Base-by-base conservation (phyloP, 2,888 invertebrate genomes). In the Hyalella azteca region DNA sequence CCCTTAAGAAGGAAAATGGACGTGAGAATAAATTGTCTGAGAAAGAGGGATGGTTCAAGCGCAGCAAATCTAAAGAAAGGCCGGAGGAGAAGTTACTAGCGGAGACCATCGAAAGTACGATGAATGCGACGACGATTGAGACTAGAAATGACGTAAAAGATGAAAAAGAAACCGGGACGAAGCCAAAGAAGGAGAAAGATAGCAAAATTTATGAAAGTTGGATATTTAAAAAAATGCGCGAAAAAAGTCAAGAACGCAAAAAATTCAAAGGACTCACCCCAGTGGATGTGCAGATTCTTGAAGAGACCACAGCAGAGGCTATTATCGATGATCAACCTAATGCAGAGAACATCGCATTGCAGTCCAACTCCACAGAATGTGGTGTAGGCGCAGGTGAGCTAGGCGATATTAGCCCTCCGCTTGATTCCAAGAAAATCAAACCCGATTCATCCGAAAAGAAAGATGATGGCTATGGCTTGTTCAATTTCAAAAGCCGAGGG, bases 11-110 rank as follows among this genome's bases (percentile, higher is more conserved):
- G 26, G 75, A 75, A 39, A 29, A 5, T 22, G 45, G 26, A 26
- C 26, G 36, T 9, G 75, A 75, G 3, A 22, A 5, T 2, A 75
- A 41, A 39, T 0, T 75, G 29, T 11, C 40, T 5, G 84, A 84
- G 26, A 77, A 81, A 59, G 81, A 83, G 45, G 81, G 81, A 49
- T 84, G 84, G 84, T 84, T 81, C 60, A 78, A 79, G 77, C 36
- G 84, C 66, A 81, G 82, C 36, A 77, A 79, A 15, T 80, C 81
- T 15, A 82, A 78, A 54, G 84, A 84, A 54, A 82, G 82, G 73
- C 77, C 73, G 79, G 77, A 49, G 78, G 78, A 22, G 78, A 81
- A 29, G 81, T 73, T 19, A 26, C 77, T 9, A 41, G 29, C 15
- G 26, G 19, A 77, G 49, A 7, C n/a, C 19, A 66, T 50, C 40